Evolutionary conservation across 2,888 invertebrate genomes (phyloP), one percentile per base, ranked within the genome.

Genomic region (Tenthredo notha): DNA sequence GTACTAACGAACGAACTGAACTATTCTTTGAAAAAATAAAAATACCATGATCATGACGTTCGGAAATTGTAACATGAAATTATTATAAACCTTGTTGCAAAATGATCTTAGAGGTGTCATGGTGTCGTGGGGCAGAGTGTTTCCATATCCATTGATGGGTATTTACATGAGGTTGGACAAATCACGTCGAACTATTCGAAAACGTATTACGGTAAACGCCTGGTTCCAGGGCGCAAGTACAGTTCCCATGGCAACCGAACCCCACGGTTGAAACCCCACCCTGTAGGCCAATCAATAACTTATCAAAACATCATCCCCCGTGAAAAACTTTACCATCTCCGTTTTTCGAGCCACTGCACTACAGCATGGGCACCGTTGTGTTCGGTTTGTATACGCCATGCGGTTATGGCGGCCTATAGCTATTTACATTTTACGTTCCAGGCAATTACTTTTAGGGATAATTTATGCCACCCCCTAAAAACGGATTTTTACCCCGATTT

Each of bases 101-200:
- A 67, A 33, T 7, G 33, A 33, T 12, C 5, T 67, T 18, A n/a
- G 6, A 33, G 5, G 67, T 67, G 33, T 25, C 29, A 67, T 67
- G 67, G 29, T 67, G 12, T 29, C 18, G 33, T 33, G 29, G 29
- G 67, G 33, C 67, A 33, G 33, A 67, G 18, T 67, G 67, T 67
- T 67, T 67, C 33, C 4, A 29, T 67, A n/a, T 67, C 33, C 4
- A 29, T 6, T 33, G 67, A 33, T 40, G 21, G 43, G 74, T 15
- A 47, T 77, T 61, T 12, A 61, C 21, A 65, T 40, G 80, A 61
- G 33, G 61, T 50, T 43, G 70, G 89, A 90, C 86, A 92, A 92
- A 93, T 93, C 92, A 93, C 92, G 92, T 92, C 90, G 90, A 91
- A 91, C 93, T 93, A 93, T 93, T 92, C 92, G 91, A 91, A 90